Conservation (phyloP, 1,140 invertebrate genomes). For the Ganaspis sp. region DNA sequence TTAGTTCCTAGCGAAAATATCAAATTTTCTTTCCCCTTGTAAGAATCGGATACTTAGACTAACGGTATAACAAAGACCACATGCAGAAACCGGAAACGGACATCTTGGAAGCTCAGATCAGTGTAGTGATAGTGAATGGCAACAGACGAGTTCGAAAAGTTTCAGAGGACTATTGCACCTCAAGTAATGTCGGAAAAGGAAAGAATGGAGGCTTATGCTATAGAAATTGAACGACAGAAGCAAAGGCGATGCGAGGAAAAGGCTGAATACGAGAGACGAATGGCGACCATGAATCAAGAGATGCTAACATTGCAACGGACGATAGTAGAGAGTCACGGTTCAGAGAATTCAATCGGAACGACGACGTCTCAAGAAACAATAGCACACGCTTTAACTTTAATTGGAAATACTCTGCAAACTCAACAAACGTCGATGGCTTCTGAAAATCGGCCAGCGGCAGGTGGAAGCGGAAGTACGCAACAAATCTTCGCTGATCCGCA, state of each 20-base stretch:
- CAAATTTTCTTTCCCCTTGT: too few species aligned
- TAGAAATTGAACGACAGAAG: neutral
- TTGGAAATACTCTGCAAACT: neutral
- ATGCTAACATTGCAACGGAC: neutral
- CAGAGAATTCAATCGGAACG: too few species aligned
- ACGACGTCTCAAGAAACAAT: neutral
- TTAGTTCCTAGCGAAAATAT: neutral
- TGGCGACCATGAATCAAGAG: neutral
- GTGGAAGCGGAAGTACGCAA: neutral
- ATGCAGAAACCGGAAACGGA: too few species aligned
- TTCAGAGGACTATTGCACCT: neutral
- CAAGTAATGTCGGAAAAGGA: neutral
- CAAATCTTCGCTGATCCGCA: slow-evolving; percentile 6
- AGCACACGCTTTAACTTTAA: neutral
- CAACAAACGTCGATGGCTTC: neutral
- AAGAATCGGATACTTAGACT: too few species aligned
- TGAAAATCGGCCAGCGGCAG: neutral
- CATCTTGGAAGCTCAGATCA: too few species aligned
- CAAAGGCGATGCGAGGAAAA: neutral
- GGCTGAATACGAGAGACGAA: neutral
- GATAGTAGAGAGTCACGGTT: neutral
- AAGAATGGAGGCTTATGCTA: neutral
- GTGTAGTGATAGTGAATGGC: too few species aligned
- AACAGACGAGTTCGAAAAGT: neutral
- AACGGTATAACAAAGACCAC: too few species aligned